Percentiles rank a stretch among this genome's conserved stretches.
Conservation (phyloP, 2,797 vertebrate species). For the Sebastes taczanowskii region DNA sequence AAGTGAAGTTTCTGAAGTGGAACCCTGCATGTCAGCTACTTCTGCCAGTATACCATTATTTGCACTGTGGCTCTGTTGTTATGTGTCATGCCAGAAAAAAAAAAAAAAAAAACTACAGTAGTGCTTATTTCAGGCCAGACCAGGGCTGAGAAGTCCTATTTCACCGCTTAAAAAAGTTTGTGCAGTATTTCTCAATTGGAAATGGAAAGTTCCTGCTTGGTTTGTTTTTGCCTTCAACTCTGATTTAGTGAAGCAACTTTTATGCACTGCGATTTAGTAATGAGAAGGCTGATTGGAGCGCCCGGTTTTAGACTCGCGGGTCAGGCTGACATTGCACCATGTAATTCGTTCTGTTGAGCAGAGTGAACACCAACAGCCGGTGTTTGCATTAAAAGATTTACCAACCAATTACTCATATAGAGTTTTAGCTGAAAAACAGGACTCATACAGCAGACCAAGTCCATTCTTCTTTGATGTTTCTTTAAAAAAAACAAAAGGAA, state of each 20-base stretch:
- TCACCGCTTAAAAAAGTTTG: background rate
- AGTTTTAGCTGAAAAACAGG: background rate
- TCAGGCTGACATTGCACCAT: slow-evolving; percentile 23
- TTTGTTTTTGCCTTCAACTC: slow-evolving; percentile 12
- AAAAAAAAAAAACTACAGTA: background rate
- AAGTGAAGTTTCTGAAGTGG: slow-evolving; percentile 54
- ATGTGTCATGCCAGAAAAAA: slow-evolving; percentile 24
- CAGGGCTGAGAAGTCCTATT: background rate
- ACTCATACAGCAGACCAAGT: background rate
- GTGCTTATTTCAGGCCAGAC: slow-evolving; percentile 9
- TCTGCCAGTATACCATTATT: slow-evolving; percentile 38
- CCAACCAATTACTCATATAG: slow-evolving; percentile 19
- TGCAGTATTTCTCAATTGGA: background rate
- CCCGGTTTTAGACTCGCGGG: slow-evolving; percentile 21
- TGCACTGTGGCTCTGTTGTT: slow-evolving; percentile 42
- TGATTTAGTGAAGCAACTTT: slow-evolving; percentile 18
- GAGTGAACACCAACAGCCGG: background rate
- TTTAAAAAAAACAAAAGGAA: background rate
- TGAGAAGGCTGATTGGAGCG: slow-evolving; percentile 16
- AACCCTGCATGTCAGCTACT: slow-evolving; percentile 56
- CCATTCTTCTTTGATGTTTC: background rate
- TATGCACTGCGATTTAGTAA: slow-evolving; percentile 14
- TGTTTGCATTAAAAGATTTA: slow-evolving; percentile 21
- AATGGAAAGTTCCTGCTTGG: background rate
- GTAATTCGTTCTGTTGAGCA: slow-evolving; percentile 6